Conservation (phyloP, 2,888 invertebrate species). For the Meteorus colon region DNA sequence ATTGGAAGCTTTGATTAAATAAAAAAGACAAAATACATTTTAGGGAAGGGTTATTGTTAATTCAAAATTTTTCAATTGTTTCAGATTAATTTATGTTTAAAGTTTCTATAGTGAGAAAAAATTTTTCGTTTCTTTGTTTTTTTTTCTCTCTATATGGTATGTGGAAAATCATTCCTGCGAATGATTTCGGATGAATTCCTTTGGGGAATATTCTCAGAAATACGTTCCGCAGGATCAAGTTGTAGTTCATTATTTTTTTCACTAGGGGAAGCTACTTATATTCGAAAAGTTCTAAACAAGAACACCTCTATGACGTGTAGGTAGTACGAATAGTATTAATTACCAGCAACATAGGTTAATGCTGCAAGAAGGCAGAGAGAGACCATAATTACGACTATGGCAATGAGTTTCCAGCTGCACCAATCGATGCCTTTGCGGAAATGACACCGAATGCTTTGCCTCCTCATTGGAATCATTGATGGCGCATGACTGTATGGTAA, state of each 20-base stretch:
- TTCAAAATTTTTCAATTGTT: not conserved
- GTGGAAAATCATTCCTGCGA: no score
- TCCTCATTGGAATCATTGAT: slow-evolving; percentile 72
- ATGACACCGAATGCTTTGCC: slow-evolving; percentile 83
- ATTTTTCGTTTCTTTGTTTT: no score
- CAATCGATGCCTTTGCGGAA: slow-evolving; percentile 90
- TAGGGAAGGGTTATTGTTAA: slow-evolving; percentile 18
- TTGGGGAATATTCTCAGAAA: not conserved
- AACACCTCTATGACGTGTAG: no score
- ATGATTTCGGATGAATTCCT: no score
- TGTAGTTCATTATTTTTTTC: slow-evolving; percentile 1
- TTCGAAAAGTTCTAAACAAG: no score
- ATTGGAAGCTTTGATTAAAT: slow-evolving; percentile 81
- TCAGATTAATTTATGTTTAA: not conserved
- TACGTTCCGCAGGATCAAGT: slow-evolving; percentile 24
- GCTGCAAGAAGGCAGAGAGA: slow-evolving; percentile 88
- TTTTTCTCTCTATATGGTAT: no score
- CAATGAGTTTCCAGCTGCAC: slow-evolving; percentile 95
- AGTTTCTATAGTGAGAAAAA: not conserved
- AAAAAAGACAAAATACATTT: slow-evolving; percentile 44
- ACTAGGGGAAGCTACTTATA: no score
- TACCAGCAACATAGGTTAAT: slow-evolving; percentile 91
- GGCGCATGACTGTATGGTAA: slow-evolving; percentile 71
- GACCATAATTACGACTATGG: slow-evolving; percentile 89
- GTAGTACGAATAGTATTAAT: slow-evolving; percentile 49